phyloP scores from a whole-genome alignment of 1,140 invertebrate genomes.

The Kradibia gibbosae region DNA sequence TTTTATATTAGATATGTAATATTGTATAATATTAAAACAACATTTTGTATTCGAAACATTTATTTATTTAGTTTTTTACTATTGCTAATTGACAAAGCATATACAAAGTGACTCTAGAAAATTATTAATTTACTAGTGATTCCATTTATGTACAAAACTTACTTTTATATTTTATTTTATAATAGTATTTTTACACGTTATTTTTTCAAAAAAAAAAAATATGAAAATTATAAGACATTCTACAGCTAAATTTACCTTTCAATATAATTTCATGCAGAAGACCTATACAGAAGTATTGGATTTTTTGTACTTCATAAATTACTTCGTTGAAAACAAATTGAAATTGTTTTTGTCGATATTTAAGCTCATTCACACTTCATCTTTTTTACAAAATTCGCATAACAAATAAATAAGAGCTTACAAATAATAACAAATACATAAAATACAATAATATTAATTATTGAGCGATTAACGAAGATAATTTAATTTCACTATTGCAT shows the following conservation, averaged over 20 bases:
- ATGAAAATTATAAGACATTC: slow-evolving; percentile 4
- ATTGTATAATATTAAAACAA: slow-evolving; percentile 33
- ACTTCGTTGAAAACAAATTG: slow-evolving; percentile 20
- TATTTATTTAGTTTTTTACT: slow-evolving; percentile 35
- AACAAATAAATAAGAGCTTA: slow-evolving; percentile 48
- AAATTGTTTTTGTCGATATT: slow-evolving; percentile 20
- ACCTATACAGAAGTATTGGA: slow-evolving; percentile 33
- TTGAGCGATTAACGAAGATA: neutral
- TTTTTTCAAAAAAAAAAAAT: slow-evolving; percentile 19
- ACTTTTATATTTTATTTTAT: slow-evolving; percentile 15
- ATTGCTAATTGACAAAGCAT: slow-evolving; percentile 45
- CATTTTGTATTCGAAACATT: slow-evolving; percentile 30
- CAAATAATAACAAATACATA: slow-evolving; percentile 41
- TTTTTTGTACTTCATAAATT: slow-evolving; percentile 26
- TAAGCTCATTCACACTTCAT: slow-evolving; percentile 36
- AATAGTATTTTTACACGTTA: slow-evolving; percentile 44
- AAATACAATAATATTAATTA: slow-evolving; percentile 16
- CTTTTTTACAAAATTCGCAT: slow-evolving; percentile 37
- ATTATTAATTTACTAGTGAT: slow-evolving; percentile 38
- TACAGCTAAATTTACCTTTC: neutral
- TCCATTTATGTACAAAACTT: slow-evolving; percentile 46
- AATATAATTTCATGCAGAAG: slow-evolving; percentile 22
- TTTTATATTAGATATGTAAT: neutral
- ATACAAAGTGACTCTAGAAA: slow-evolving; percentile 42
- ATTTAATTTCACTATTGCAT: slow-evolving; percentile 1